Conservation (phyloP, 1,140 invertebrate species). For the Apis cerana region DNA sequence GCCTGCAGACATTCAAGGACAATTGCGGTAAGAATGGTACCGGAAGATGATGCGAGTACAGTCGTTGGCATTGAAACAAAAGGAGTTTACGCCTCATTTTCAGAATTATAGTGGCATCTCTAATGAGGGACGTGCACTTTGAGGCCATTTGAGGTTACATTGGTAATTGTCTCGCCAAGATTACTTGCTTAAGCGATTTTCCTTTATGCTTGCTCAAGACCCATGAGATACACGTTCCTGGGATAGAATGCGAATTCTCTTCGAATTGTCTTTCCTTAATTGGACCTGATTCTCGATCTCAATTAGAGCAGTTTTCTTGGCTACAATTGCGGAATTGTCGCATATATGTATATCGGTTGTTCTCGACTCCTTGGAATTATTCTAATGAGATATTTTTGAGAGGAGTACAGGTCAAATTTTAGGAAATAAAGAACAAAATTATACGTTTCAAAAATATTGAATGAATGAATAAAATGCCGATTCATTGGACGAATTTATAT, state of each 20-base stretch:
- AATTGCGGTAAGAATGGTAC: slow-evolving; percentile 8
- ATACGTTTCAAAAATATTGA: too few species aligned
- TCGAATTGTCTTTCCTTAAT: slow-evolving; percentile 9
- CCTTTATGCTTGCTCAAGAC: not conserved
- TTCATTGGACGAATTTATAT: too few species aligned
- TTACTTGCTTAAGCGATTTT: slow-evolving; percentile 41
- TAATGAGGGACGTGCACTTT: slow-evolving; percentile 36
- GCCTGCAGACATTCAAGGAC: slow-evolving; percentile 24
- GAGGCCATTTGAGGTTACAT: slow-evolving; percentile 34
- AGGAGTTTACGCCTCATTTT: slow-evolving; percentile 33
- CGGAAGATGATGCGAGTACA: slow-evolving; percentile 27
- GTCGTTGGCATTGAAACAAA: slow-evolving; percentile 28
- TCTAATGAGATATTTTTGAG: too few species aligned
- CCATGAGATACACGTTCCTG: not conserved
- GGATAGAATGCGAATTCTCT: not conserved
- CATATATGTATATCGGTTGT: not conserved
- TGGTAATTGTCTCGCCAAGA: slow-evolving; percentile 39
- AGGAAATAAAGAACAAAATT: too few species aligned
- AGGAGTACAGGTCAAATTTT: too few species aligned
- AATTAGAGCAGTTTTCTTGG: not conserved
- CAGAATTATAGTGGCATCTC: slow-evolving; percentile 28
- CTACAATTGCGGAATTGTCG: not conserved
- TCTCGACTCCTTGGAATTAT: too few species aligned
- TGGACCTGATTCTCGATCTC: not conserved
- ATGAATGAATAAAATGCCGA: too few species aligned